A percentile compares a stretch with the other conserved stretches of the same genome.
These are phyloP conservation scores for Ceratoteleas bidentatus DNA, from an alignment of 1,140 invertebrate genomes.

Conservation along the genomic window DNA sequence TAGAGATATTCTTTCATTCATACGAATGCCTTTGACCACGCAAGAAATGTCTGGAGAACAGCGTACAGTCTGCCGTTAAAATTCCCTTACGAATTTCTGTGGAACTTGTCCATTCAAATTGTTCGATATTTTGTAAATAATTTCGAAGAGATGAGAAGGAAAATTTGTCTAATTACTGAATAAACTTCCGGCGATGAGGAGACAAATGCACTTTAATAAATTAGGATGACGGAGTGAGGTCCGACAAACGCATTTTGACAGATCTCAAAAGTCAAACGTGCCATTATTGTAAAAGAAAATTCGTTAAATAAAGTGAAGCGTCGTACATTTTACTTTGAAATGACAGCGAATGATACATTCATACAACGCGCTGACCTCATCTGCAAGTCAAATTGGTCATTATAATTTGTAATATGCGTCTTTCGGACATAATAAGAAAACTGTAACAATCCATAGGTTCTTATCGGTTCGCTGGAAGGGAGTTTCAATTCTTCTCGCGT, in stretches of 20 bases:
- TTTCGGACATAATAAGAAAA: constrained; percentile 22
- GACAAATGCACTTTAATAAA: background rate
- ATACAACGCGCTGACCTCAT: constrained; percentile 25
- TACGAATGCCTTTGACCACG: constrained; percentile 9
- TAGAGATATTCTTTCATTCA: constrained; percentile 22
- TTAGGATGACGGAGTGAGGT: background rate
- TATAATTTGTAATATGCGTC: constrained; percentile 33
- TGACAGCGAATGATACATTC: constrained; percentile 28
- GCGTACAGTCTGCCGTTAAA: background rate
- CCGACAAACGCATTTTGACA: background rate
- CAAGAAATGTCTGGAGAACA: constrained; percentile 6
- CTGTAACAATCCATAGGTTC: constrained; percentile 24
- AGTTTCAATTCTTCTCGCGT: constrained; percentile 33
- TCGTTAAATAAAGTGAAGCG: constrained; percentile 10
- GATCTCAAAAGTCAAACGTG: constrained; percentile 1
- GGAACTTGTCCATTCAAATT: background rate
- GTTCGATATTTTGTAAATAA: too few species aligned
- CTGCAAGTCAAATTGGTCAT: constrained; percentile 38
- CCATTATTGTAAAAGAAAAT: constrained; percentile 5
- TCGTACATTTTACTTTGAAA: constrained; percentile 35
- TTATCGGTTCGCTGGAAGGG: constrained; percentile 17
- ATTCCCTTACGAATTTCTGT: background rate
- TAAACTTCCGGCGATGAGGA: background rate
- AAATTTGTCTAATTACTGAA: background rate
- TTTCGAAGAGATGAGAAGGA: background rate